Conservation (phyloP, 1,140 invertebrate genomes). For the Hyles vespertilio region DNA sequence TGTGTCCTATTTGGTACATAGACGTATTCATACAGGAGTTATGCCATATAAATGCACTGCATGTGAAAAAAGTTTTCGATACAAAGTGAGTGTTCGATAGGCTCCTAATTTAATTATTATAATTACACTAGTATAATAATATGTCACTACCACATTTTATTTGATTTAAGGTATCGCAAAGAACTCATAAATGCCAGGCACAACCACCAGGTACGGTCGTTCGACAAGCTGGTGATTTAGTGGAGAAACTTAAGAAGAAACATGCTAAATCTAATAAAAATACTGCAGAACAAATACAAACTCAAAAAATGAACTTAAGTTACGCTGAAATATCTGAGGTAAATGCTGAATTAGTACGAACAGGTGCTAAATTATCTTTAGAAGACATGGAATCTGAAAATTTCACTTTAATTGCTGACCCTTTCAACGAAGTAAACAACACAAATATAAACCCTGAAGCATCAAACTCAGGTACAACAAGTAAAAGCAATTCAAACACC, state of each 20-base stretch:
- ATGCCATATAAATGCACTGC: slow-evolving; percentile 89
- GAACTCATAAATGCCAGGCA: slow-evolving; percentile 85
- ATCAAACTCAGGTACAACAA: background rate
- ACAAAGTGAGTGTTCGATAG: slow-evolving; percentile 79
- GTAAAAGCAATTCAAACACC: slow-evolving; percentile 15
- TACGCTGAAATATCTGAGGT: slow-evolving; percentile 55
- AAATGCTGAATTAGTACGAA: slow-evolving; percentile 60
- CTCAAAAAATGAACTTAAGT: slow-evolving; percentile 17
- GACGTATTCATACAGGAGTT: slow-evolving; percentile 88
- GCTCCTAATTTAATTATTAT: no score
- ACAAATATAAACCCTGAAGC: background rate
- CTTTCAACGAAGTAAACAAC: slow-evolving; percentile 22
- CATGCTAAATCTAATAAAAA: slow-evolving; percentile 19
- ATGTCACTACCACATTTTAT: background rate
- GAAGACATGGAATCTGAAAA: slow-evolving; percentile 68
- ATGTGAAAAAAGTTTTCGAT: slow-evolving; percentile 89
- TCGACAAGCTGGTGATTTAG: slow-evolving; percentile 68
- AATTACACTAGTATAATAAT: no score
- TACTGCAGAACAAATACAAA: slow-evolving; percentile 13
- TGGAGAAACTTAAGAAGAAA: slow-evolving; percentile 71
- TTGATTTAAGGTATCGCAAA: slow-evolving; percentile 80
- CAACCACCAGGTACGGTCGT: slow-evolving; percentile 76
- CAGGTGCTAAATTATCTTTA: slow-evolving; percentile 59
- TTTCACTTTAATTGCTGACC: slow-evolving; percentile 54
- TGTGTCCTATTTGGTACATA: slow-evolving; percentile 90